Evolutionary conservation across 2,888 invertebrate genomes (phyloP).

Genomic region (Sinohyriopsis cumingii): DNA sequence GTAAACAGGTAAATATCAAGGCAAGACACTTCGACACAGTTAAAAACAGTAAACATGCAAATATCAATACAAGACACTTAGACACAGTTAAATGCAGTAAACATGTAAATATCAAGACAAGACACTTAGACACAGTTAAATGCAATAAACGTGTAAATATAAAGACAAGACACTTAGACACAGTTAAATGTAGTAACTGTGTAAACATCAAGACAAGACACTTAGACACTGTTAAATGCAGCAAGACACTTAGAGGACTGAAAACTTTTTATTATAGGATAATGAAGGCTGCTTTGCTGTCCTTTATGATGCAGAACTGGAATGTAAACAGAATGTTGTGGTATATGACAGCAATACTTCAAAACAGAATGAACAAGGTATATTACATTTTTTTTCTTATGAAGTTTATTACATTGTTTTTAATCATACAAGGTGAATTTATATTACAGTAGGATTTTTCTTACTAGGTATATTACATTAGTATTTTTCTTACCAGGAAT

Average conservation of each 20-base stretch:
- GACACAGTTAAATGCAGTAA: too few species aligned
- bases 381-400: neutral
- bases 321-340: constrained; percentile 70
- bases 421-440: neutral
- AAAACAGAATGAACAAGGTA: constrained; percentile 48
- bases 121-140: too few species aligned
- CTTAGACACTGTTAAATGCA: neutral
- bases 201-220: too few species aligned
- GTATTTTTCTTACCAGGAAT: neutral
- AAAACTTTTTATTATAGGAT: constrained; percentile 44
- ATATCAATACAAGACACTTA: too few species aligned
- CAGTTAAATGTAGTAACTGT: too few species aligned
- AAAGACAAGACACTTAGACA: too few species aligned
- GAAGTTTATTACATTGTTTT: neutral
- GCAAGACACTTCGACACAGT: too few species aligned
- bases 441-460: neutral
- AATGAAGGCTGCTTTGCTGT: constrained; percentile 58
- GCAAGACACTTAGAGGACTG: neutral
- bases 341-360: constrained; percentile 67
- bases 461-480: too few species aligned
- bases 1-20: too few species aligned
- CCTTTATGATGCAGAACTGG: constrained; percentile 71
- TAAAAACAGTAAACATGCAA: too few species aligned
- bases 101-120: too few species aligned
- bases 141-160: too few species aligned